phyloP scores from a whole-genome alignment of 2,113 vertebrate species.

The Prionailurus bengalensis region DNA sequence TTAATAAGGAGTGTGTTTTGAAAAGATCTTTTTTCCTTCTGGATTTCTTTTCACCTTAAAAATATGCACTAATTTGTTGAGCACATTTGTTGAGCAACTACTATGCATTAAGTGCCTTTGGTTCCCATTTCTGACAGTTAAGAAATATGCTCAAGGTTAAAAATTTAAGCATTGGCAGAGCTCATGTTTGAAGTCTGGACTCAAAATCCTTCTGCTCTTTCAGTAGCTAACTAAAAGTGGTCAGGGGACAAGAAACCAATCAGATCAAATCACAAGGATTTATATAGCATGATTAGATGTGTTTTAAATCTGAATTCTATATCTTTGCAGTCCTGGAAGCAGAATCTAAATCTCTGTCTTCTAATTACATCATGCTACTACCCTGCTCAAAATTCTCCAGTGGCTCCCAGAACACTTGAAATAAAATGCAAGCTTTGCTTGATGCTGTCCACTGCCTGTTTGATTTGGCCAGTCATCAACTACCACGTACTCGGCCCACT shows the following conservation, averaged over 20 bases:
- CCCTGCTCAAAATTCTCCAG: background rate
- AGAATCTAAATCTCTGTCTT: background rate
- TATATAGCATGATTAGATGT: background rate
- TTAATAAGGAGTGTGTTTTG: background rate
- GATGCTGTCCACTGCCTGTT: background rate
- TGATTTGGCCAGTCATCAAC: background rate
- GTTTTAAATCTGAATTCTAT: background rate
- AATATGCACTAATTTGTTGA: background rate
- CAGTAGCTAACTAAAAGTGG: background rate
- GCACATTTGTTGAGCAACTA: background rate
- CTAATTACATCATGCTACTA: background rate
- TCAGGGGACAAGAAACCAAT: background rate
- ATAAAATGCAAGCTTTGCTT: background rate
- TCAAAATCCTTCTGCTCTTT: slow-evolving; percentile 15
- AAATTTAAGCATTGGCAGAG: background rate
- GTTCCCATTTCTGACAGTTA: background rate
- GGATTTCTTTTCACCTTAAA: background rate
- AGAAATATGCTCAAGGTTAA: background rate
- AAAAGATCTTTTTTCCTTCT: background rate
- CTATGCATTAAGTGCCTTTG: background rate
- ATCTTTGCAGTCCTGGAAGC: background rate
- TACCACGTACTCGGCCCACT: background rate
- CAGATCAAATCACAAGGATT: background rate
- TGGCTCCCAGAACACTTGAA: background rate
- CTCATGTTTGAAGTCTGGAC: slow-evolving; percentile 5